Evolutionary conservation across 2,113 vertebrate species (phyloP).

Genomic region (Myanophis thanlyinensis): DNA sequence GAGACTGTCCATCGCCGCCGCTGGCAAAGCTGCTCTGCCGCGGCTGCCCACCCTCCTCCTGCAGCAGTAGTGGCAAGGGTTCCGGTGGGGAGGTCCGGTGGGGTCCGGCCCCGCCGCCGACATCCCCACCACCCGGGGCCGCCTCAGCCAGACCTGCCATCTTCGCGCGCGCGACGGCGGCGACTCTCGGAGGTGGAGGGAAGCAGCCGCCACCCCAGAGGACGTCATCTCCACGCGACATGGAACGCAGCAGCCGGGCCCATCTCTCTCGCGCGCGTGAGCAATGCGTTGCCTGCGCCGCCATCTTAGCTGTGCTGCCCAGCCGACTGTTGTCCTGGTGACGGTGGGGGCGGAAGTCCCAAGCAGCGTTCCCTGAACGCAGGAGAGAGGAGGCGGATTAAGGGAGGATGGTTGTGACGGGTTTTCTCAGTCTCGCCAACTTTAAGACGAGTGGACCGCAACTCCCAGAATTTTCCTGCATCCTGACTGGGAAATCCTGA

Average conservation of each 20-base stretch:
- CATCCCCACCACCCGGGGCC: slow-evolving; percentile 37
- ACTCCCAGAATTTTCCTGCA: neutral
- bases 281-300: neutral
- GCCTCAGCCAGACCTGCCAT: slow-evolving; percentile 63
- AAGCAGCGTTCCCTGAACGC: too few species aligned
- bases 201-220: slow-evolving; percentile 6
- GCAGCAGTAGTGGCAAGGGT: neutral
- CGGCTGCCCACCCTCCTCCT: slow-evolving; percentile 37
- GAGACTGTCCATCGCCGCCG: slow-evolving; percentile 28
- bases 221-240: slow-evolving; percentile 54
- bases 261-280: neutral
- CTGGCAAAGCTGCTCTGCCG: slow-evolving; percentile 50
- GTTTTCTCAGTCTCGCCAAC: neutral
- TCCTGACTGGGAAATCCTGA: neutral
- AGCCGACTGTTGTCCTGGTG: neutral
- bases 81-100: slow-evolving; percentile 3
- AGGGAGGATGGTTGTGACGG: fast-evolving
- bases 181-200: neutral
- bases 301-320: slow-evolving; percentile 31
- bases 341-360: neutral
- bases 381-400: neutral
- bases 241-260: neutral
- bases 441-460: neutral
- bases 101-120: slow-evolving; percentile 34
- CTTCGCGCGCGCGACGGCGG: slow-evolving; percentile 31